These are phyloP conservation scores for Columba livia DNA, from an alignment of 2,113 vertebrate genomes.

Conservation along the genomic window DNA sequence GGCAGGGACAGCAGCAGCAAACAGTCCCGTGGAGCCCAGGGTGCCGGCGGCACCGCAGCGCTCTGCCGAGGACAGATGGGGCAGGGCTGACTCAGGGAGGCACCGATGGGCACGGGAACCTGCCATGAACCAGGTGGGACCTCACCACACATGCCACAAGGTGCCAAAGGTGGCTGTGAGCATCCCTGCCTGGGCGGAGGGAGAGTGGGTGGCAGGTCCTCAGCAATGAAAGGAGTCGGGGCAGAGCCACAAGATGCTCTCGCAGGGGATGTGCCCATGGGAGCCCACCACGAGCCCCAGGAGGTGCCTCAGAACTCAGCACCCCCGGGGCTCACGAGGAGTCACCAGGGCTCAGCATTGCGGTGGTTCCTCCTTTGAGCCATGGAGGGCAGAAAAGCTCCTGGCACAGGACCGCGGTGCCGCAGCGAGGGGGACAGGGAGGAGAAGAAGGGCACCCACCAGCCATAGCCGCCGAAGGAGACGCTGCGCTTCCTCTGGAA, in stretches of 20 bases:
- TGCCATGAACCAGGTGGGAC: accelerated
- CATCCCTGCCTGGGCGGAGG: accelerated
- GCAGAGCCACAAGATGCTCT: not conserved
- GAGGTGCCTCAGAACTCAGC: too few species aligned
- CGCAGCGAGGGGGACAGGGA: not conserved
- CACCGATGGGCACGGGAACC: accelerated
- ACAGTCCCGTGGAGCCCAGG: accelerated
- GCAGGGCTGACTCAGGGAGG: accelerated
- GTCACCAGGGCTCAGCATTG: too few species aligned
- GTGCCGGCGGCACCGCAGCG: accelerated
- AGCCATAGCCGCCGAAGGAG: conserved; percentile 93
- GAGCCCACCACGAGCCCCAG: not conserved
- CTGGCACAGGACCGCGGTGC: accelerated
- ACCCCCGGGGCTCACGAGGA: accelerated
- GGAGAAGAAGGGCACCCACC: conserved; percentile 78
- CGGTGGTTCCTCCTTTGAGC: too few species aligned
- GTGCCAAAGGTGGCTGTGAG: not conserved
- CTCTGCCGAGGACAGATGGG: not conserved
- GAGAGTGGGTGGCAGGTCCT: accelerated
- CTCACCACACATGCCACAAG: accelerated
- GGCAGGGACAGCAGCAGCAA: not conserved
- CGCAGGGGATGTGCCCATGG: accelerated
- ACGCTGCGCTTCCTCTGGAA: conserved; percentile 91
- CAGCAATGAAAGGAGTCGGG: accelerated
- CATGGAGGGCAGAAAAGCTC: not conserved